These are phyloP conservation scores for Tetrao urogallus DNA, from an alignment of 2,113 vertebrate genomes.

Conservation along the genomic window DNA sequence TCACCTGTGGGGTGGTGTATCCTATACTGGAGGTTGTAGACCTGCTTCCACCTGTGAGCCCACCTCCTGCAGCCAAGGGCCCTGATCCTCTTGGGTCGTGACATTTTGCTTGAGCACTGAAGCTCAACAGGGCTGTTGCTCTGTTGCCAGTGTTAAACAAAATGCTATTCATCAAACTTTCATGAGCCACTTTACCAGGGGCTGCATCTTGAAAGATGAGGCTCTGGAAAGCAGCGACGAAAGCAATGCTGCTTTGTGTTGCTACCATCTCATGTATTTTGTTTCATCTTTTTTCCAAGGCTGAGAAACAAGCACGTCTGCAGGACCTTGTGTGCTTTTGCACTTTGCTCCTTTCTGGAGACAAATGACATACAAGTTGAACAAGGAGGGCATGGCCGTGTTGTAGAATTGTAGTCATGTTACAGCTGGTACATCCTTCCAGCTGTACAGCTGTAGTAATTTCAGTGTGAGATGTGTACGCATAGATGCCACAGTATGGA, in stretches of 20 bases:
- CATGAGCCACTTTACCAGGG: conserved; percentile 36
- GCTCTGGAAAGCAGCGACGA: not conserved
- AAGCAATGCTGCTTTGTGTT: not conserved
- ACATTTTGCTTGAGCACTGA: conserved; percentile 43
- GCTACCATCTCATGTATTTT: not conserved
- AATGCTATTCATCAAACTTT: conserved; percentile 63
- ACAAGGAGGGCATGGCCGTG: not conserved
- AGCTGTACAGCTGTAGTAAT: not conserved
- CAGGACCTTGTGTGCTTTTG: not conserved
- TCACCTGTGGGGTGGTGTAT: not conserved
- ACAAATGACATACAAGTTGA: not conserved
- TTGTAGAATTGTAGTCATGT: not conserved
- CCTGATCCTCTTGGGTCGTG: conserved; percentile 15
- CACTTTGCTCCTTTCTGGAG: not conserved
- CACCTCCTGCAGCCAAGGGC: not conserved
- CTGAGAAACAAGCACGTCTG: not conserved
- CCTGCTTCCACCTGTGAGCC: not conserved
- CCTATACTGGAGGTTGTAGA: not conserved
- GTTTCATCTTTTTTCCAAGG: not conserved
- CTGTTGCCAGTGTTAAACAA: conserved; percentile 51
- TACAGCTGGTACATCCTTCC: not conserved
- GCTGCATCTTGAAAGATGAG: conserved; percentile 25
- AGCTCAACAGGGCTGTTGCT: not conserved
- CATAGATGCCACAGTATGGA: not conserved
- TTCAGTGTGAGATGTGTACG: not conserved